Evolutionary conservation across 2,888 invertebrate genomes (phyloP), one percentile per base, ranked within the genome.

Genomic region (Crocallis elinguaria): DNA sequence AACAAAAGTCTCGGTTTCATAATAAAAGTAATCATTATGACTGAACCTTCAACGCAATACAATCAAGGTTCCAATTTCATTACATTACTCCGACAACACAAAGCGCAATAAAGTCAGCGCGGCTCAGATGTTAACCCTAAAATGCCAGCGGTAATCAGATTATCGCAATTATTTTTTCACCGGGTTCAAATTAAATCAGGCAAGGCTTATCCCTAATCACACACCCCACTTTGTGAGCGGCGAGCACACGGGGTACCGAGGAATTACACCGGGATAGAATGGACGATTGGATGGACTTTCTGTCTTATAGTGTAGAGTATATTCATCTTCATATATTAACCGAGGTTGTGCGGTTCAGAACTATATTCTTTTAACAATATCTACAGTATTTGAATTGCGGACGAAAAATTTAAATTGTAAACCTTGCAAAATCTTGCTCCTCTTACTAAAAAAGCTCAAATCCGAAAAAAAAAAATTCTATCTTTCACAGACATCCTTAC

Each of bases 91-190:
- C 32, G 35, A 42, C 29, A 38, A 49, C 37, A 48, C 46, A 48
- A 46, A 49, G 33, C 33, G 36, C 39, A 60, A 60, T 58, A 62
- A 64, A 45, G 49, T 52, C 62, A 48, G 32, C 27, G 50, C 11
- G 57, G 50, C 60, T 48, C 64, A 64, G 64, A 62, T 64, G 64
- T 57, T 64, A 64, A 64, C 62, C 60, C 62, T 60, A 58, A 60
- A 58, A 55, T 45, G 50, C 46, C 54, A 32, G 49, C 48, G 44
- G 57, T 64, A 62, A 64, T 62, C 60, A 62, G 60, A 64, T 64
- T 64, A 64, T 58, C 62, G 50, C 64, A 64, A 64, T 62, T 64
- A 64, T 64, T 62, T 64, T 64, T 64, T 64, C 64, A 64, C 62
- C 57, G 54, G 53, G 56, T 29, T 55, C 58, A 57, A 62, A 64